Percentiles rank a stretch among this genome's conserved stretches.
phyloP scores from a whole-genome alignment of 2,113 vertebrate genomes.

The Colius striatus region DNA sequence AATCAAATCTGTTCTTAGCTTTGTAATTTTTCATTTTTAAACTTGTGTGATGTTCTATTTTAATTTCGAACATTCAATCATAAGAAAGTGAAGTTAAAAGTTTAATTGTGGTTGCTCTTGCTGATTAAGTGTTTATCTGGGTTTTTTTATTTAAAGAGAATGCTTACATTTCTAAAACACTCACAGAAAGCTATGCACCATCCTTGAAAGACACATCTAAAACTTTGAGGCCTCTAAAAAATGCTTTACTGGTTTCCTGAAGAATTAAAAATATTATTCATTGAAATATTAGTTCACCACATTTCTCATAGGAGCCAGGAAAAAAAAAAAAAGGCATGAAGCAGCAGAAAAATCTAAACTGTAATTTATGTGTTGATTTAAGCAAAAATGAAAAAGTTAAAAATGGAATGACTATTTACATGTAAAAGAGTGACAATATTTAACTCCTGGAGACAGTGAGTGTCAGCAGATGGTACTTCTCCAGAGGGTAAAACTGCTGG shows the following conservation, averaged over 20 bases:
- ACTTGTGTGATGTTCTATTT: neutral
- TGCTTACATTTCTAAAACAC: neutral
- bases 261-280: neutral
- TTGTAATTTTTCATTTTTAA: neutral
- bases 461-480: neutral
- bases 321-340: neutral
- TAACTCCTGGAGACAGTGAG: neutral
- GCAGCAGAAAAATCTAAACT: neutral
- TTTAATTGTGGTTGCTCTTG: neutral
- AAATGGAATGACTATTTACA: neutral
- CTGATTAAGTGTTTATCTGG: neutral
- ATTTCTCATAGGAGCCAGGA: neutral
- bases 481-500: neutral
- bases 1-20: neutral
- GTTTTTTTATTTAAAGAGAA: neutral
- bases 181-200: fast-evolving
- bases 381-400: neutral
- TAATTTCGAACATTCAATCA: neutral
- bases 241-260: neutral
- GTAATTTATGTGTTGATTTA: neutral
- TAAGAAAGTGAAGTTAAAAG: neutral
- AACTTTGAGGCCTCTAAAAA: neutral
- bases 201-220: neutral
- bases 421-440: neutral
- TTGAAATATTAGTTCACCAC: neutral